Evolutionary conservation across 2,113 vertebrate genomes (phyloP), one percentile per base, ranked within the genome.

Genomic region (Brachyhypopomus gauderio): DNA sequence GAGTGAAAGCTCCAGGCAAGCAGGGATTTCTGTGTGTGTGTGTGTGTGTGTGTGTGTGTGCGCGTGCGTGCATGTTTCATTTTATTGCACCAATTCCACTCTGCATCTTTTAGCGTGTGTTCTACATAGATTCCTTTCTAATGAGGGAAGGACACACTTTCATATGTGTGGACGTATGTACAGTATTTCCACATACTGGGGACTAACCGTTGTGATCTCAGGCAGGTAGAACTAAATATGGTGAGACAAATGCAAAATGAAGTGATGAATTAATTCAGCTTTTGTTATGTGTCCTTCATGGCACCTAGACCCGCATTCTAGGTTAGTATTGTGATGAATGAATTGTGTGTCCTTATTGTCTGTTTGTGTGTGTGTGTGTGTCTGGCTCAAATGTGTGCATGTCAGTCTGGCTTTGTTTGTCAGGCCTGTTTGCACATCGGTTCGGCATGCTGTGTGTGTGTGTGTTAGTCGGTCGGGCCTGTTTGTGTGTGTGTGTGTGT

Each of bases 1-100:
- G 88, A 89, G 88, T 38, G 82, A 89, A 88, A 36, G 81, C 90
- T 85, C 36, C 74, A 88, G 89, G 91, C 89, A 78, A 74, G 75
- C 77, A 20, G 67, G 84, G 83, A 88, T 84, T 79, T 85, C 38
- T 69, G 75, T 78, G 74, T 34, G 16, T 75, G 67, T 60, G 16
- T 81, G 76, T 66, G 84, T 81, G 79, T 59, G 67, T 78, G 70
- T 67, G 16, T 82, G 69, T 78, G 79, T 74, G 75, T 34, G 59
- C 55, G 63, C 27, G 72, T 55, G 63, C 56, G 64, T 59, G 41
- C n/a, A n/a, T 48, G 22, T 9, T 36, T 30, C 30, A 30, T 30
- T 30, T 30, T 30, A 30, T 30, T 30, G 20, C 74, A 77, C 41
- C 45, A 55, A 78, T 74, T 75, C 38, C 30, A 19, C 55, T 71